Percentiles rank a stretch among this genome's conserved stretches.
These are phyloP conservation scores for Dinothrombium tinctorium DNA, from an alignment of 1,140 invertebrate genomes.

Conservation along the genomic window DNA sequence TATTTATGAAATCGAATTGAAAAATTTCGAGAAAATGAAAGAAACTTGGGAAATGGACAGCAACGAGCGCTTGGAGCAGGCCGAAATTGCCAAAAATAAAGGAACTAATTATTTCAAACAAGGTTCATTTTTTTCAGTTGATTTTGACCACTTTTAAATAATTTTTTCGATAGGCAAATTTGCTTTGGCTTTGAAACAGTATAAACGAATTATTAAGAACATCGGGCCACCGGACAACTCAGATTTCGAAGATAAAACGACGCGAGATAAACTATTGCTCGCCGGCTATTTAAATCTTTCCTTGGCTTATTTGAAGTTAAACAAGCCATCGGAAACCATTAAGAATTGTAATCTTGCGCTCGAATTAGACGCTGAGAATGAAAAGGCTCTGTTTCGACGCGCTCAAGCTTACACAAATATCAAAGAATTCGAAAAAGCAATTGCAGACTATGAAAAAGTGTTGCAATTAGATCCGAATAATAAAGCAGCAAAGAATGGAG, in stretches of 20 bases:
- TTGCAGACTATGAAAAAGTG: conserved; percentile 51
- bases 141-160: conserved; percentile 3
- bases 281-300: conserved; percentile 59
- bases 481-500: conserved; percentile 53
- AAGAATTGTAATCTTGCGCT: conserved; percentile 43
- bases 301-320: conserved; percentile 55
- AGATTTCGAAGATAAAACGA: neutral
- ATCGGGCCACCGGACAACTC: conserved; percentile 13
- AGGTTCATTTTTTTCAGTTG: conserved; percentile 51
- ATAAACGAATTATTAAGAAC: conserved; percentile 39
- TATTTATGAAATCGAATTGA: conserved; percentile 45
- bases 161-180: conserved; percentile 22
- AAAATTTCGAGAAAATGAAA: conserved; percentile 27
- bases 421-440: conserved; percentile 50
- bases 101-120: conserved; percentile 64
- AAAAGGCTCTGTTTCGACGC: conserved; percentile 69
- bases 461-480: conserved; percentile 45
- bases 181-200: conserved; percentile 59
- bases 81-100: conserved; percentile 62
- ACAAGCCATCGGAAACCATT: conserved; percentile 44
- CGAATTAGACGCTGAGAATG: conserved; percentile 45
- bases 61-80: conserved; percentile 50
- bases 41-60: conserved; percentile 57
- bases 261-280: conserved; percentile 27
- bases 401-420: conserved; percentile 49